These are phyloP conservation scores for Protomyctophum bolini DNA, from an alignment of 2,113 vertebrate species.

Conservation along the genomic window DNA sequence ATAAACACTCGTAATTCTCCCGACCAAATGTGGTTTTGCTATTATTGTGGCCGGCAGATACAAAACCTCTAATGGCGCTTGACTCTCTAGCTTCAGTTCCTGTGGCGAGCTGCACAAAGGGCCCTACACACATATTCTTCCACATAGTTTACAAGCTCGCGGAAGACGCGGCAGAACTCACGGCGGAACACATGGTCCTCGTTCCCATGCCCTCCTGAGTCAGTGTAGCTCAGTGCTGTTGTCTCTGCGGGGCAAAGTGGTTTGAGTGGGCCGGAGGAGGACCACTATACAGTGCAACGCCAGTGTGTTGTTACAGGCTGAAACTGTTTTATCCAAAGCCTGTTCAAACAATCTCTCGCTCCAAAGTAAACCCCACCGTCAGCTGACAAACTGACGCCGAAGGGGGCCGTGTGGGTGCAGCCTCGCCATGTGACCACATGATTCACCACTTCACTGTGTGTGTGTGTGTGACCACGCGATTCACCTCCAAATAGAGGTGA, in stretches of 20 bases:
- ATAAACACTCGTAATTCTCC: constrained; percentile 42
- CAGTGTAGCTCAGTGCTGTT: constrained; percentile 37
- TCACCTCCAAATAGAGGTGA: background rate
- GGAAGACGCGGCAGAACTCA: constrained; percentile 16
- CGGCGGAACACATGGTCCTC: constrained; percentile 29
- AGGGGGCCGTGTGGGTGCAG: too few relatives aligned
- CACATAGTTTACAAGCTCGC: constrained; percentile 31
- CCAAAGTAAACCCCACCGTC: constrained; percentile 34
- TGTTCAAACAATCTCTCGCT: constrained; percentile 37
- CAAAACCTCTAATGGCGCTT: constrained; percentile 34
- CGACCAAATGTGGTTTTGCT: constrained; percentile 37
- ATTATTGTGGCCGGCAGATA: constrained; percentile 39
- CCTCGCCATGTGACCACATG: constrained; percentile 2
- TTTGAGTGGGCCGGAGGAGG: background rate
- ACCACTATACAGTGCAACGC: background rate
- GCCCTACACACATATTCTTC: constrained; percentile 26
- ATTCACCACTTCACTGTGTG: constrained; percentile 17
- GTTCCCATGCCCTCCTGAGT: constrained; percentile 56
- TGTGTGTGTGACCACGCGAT: constrained; percentile 15
- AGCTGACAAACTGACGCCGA: constrained; percentile 31
- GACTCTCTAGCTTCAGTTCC: constrained; percentile 31
- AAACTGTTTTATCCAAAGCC: constrained; percentile 54
- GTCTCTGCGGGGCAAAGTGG: constrained; percentile 42
- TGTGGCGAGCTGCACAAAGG: constrained; percentile 43
- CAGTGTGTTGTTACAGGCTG: constrained; percentile 54